Evolutionary conservation across 2,888 invertebrate species (phyloP), one percentile per base, ranked within the genome.

Genomic region (Argyresthia goedartella): DNA sequence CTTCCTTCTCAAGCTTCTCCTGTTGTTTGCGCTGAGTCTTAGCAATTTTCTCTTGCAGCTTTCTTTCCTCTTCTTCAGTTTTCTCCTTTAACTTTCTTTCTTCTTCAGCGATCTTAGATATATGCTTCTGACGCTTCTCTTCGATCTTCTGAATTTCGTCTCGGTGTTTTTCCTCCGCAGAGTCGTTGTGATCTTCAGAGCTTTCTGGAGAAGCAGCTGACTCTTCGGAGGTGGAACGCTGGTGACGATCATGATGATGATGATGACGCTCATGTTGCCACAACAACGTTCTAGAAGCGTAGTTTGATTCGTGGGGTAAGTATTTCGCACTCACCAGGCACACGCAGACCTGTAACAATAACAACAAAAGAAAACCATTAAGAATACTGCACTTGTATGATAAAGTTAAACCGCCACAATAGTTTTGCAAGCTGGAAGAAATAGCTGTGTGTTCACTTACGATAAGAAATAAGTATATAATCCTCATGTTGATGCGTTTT

Each of bases 241-340:
- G 64, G 55, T 66, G 62, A 41, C 69, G 66, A 56, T 66, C 59
- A 25, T 25, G 25, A 25, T 25, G 25, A 4, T 25, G 25, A 25
- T 25, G 25, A 25, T 25, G 25, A 6, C 25, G 25, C 25, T 25
- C 25, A 25, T 25, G 25, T 25, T 25, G 25, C 25, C 25, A 25
- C 58, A 71, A 59, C 51, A 72, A 59, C 49, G 62, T 59, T 53
- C 60, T 67, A 25, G 69, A 61, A 57, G 67, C 65, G 25, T 25
- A 25, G 52, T 60, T 64, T 59, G 56, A 52, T 60, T 82, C 79
- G 57, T 76, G 65, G 13, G 84, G 84, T 56, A 86, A 60, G 63
- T 85, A 76, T 73, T 85, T 85, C 63, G 86, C 82, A 60, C 75
- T 76, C 53, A 69, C 78, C 54, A 76, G 56, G 59, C 78, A 76